Conservation (phyloP, 2,888 invertebrate genomes). For the Caenorhabditis angaria region DNA sequence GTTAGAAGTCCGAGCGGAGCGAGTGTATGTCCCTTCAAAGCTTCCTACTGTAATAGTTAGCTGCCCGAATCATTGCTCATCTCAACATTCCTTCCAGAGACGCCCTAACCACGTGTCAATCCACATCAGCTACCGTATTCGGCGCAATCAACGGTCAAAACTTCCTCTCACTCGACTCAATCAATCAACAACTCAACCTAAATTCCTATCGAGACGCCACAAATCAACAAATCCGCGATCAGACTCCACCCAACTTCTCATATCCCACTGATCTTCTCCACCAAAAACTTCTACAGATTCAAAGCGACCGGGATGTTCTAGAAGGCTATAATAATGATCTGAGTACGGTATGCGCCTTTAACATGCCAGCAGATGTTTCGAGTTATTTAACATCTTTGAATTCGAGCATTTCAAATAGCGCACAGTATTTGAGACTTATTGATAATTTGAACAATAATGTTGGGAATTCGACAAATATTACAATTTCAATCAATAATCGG, state of each 20-base stretch:
- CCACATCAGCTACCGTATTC: slow-evolving; percentile 17
- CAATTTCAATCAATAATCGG: slow-evolving; percentile 15
- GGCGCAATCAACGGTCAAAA: slow-evolving; percentile 24
- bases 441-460: slow-evolving; percentile 7
- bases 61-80: background rate
- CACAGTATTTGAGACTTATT: background rate
- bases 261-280: background rate
- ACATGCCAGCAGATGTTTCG: background rate
- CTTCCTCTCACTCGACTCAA: slow-evolving; percentile 10
- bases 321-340: background rate
- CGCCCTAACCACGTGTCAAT: slow-evolving; percentile 15
- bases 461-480: background rate
- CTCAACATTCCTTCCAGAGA: slow-evolving; percentile 9
- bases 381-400: background rate
- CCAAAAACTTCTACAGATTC: background rate
- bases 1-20: too few species aligned
- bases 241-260: background rate
- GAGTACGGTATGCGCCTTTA: background rate
- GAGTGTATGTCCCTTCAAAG: too few species aligned
- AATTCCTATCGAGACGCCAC: background rate
- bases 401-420: background rate
- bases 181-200: slow-evolving; percentile 25
- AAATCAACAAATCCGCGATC: background rate
- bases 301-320: background rate
- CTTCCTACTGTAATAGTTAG: too few species aligned